Percentiles rank a stretch among this genome's conserved stretches.
Conservation (phyloP, 2,888 invertebrate genomes). For the Chymomyza procnemis region DNA sequence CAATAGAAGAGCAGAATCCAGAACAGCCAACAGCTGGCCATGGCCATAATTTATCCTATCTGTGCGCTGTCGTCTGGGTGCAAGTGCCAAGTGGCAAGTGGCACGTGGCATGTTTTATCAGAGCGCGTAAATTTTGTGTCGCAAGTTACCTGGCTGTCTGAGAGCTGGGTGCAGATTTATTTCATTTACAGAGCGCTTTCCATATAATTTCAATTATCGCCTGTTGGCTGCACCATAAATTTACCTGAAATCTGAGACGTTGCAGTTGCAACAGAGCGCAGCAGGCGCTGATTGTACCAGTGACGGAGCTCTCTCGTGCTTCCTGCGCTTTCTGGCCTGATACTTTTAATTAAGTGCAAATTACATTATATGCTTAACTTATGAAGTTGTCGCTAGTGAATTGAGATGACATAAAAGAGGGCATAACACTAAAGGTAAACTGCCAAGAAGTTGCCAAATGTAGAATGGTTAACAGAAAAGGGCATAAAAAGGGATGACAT, state of each 20-base stretch:
- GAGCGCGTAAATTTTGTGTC: slow-evolving; percentile 52
- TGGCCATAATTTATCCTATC: slow-evolving; percentile 57
- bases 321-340: not conserved
- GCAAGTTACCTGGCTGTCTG: slow-evolving; percentile 30
- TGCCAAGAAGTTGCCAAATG: slow-evolving; percentile 12
- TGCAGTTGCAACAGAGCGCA: slow-evolving; percentile 5
- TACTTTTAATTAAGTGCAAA: slow-evolving; percentile 59
- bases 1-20: not conserved
- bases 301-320: slow-evolving; percentile 33
- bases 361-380: not conserved
- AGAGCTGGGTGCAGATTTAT: slow-evolving; percentile 52
- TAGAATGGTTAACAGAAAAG: not conserved
- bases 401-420: not conserved
- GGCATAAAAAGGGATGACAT: slow-evolving; percentile 8
- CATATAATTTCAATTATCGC: slow-evolving; percentile 68
- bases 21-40: not conserved
- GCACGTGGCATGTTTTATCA: slow-evolving; percentile 41
- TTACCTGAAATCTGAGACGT: slow-evolving; percentile 47
- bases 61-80: slow-evolving; percentile 55
- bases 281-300: slow-evolving; percentile 51
- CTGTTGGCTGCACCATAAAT: slow-evolving; percentile 63
- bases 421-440: not conserved
- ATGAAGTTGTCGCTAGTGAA: not conserved
- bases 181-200: slow-evolving; percentile 50
- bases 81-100: slow-evolving; percentile 53